These are phyloP conservation scores for Eupeodes luniger DNA, from an alignment of 2,888 invertebrate genomes.

Conservation along the genomic window DNA sequence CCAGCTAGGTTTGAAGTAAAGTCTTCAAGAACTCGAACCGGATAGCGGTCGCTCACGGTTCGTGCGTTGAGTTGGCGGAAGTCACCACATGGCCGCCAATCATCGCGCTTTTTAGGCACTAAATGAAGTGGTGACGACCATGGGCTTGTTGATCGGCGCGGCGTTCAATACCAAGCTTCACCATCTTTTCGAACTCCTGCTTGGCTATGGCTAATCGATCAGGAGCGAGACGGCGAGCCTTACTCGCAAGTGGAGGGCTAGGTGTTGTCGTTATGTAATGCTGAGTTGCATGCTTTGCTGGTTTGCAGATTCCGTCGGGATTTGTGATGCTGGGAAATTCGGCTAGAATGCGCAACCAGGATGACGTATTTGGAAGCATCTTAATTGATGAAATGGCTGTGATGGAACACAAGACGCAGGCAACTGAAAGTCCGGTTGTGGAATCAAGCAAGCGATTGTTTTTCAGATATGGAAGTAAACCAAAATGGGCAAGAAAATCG, in stretches of 20 bases:
- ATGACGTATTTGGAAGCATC: constrained; percentile 9
- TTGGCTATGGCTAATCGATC: constrained; percentile 34
- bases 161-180: constrained; percentile 40
- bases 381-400: not conserved
- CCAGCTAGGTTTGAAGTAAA: constrained; percentile 63
- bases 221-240: constrained; percentile 37
- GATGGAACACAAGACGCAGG: not conserved
- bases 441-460: constrained; percentile 2
- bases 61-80: constrained; percentile 55
- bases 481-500: constrained; percentile 22
- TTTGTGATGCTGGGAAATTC: constrained; percentile 30
- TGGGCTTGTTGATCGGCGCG: constrained; percentile 5
- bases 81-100: constrained; percentile 60
- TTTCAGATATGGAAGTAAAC: constrained; percentile 11
- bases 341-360: not conserved
- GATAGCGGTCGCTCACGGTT: constrained; percentile 80
- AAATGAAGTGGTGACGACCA: constrained; percentile 32
- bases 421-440: constrained; percentile 6
- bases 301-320: not conserved
- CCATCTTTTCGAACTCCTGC: constrained; percentile 47
- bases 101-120: not conserved
- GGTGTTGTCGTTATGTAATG: constrained; percentile 38
- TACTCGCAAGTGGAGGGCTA: constrained; percentile 32
- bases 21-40: constrained; percentile 77
- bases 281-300: constrained; percentile 13